Conservation (phyloP, 64 coral and sea anemone species). For the Pocillopora verrucosa region DNA sequence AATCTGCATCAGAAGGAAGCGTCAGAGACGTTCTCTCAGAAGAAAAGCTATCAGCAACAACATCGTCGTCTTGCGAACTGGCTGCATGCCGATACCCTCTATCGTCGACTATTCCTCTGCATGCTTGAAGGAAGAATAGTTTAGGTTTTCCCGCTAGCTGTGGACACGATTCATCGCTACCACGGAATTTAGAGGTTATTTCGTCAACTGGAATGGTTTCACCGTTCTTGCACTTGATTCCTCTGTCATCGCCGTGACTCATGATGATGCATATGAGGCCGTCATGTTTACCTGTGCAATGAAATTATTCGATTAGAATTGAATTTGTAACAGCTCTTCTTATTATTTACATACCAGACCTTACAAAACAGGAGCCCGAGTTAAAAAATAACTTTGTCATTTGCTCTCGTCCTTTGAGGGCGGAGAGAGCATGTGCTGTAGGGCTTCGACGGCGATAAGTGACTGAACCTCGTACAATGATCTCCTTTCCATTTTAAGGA, state of each 20-base stretch:
- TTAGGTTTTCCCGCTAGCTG: slow-evolving; percentile 75
- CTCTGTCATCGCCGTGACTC: slow-evolving; percentile 72
- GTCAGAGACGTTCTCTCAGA: slow-evolving; percentile 57
- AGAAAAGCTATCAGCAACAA: slow-evolving; percentile 20
- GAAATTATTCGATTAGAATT: not conserved
- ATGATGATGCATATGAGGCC: slow-evolving; percentile 79
- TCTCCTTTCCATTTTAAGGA: no score
- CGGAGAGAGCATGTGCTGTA: no score
- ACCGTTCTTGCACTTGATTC: slow-evolving; percentile 52
- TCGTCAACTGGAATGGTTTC: slow-evolving; percentile 58
- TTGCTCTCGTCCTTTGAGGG: no score
- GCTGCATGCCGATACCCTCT: slow-evolving; percentile 33
- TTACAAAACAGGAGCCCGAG: no score
- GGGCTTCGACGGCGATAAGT: no score
- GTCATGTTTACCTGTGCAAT: slow-evolving; percentile 57
- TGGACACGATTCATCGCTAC: slow-evolving; percentile 44
- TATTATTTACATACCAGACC: no score
- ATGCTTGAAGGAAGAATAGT: slow-evolving; percentile 85
- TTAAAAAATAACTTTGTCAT: no score
- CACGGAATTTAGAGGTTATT: slow-evolving; percentile 72
- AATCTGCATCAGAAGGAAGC: slow-evolving; percentile 81
- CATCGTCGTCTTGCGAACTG: not conserved
- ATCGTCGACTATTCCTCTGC: slow-evolving; percentile 72
- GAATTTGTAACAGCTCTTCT: not conserved
- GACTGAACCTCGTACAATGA: no score